Evolutionary conservation across 2,888 invertebrate genomes (phyloP), one percentile per base, ranked within the genome.

Genomic region (Limnephilus marmoratus): DNA sequence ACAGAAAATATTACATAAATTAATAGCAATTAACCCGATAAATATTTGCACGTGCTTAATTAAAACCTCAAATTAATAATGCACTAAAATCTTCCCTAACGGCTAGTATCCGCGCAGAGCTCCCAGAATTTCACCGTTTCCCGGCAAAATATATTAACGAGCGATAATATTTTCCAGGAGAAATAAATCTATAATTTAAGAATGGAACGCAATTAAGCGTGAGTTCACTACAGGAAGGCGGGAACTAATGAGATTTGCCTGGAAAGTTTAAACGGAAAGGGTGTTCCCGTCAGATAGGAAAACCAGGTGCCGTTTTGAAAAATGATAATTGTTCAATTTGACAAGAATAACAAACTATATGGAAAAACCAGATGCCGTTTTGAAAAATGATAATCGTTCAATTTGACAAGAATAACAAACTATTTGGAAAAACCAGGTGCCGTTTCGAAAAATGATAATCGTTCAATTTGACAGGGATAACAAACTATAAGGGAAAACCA

Each of bases 101-200:
- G 2, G 37, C 9, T 83, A 18, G 24, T 37, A 34, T 29, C 29
- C 86, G 29, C 13, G 13, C 11, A 86, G 45, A 24, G 49, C 86
- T 86, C 9, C 68, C 24, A 68, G 68, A n/a, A 68, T 86, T 86
- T 86, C 45, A 24, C n/a, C 12, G 45, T 85, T 85, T 85, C 12
- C 85, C 45, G 24, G 86, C 34, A n/a, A 45, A 49, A 86, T 49
- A 86, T 86, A 49, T 86, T 86, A 86, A 86, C 13, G 86, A 49
- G 86, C 45, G 86, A 86, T 86, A 41, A 86, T 45, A 86, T 49
- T 86, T 86, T 45, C 29, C 45, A 7, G 86, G 13, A 45, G 45
- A 45, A 37, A 86, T 86, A 86, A 86, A 86, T 45, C 49, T 45
- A 45, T 86, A 86, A 86, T 86, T 86, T 86, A 86, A 49, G 86